Percentiles rank a stretch among this genome's conserved stretches.
Conservation (phyloP, 2,113 vertebrate species). For the Clarias gariepinus region DNA sequence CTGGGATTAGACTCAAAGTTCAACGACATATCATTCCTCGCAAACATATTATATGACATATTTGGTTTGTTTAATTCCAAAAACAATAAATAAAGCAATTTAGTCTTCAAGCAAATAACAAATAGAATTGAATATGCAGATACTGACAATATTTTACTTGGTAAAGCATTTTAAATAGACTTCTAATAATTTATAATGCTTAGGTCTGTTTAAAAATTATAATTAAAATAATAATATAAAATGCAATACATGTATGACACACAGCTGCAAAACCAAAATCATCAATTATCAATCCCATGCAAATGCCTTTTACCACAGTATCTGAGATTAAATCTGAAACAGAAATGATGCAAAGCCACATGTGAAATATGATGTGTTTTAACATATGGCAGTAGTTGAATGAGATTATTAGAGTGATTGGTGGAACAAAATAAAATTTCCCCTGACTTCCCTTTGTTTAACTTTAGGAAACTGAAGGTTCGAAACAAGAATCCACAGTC, state of each 20-base stretch:
- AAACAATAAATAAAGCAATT: background rate
- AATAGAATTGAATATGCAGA: background rate
- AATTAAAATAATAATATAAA: background rate
- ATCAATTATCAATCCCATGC: background rate
- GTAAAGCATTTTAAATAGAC: background rate
- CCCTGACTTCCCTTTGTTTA: background rate
- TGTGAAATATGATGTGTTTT: background rate
- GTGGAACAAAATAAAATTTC: background rate
- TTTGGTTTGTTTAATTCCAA: background rate
- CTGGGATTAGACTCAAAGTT: background rate
- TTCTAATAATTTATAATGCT: background rate
- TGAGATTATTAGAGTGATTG: slow-evolving; percentile 1
- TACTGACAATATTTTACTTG: background rate
- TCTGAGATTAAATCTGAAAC: background rate
- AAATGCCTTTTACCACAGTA: background rate
- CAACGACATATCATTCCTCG: background rate
- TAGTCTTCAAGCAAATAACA: background rate
- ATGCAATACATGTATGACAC: background rate
- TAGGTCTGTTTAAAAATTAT: background rate
- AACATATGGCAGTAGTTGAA: slow-evolving; percentile 1
- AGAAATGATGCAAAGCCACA: background rate
- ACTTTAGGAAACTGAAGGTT: background rate
- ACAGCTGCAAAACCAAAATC: background rate
- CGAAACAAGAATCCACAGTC: background rate
- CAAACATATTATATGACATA: background rate